Evolutionary conservation across 1,140 invertebrate genomes (phyloP).

Genomic region (Pseudachorutes palmiensis): DNA sequence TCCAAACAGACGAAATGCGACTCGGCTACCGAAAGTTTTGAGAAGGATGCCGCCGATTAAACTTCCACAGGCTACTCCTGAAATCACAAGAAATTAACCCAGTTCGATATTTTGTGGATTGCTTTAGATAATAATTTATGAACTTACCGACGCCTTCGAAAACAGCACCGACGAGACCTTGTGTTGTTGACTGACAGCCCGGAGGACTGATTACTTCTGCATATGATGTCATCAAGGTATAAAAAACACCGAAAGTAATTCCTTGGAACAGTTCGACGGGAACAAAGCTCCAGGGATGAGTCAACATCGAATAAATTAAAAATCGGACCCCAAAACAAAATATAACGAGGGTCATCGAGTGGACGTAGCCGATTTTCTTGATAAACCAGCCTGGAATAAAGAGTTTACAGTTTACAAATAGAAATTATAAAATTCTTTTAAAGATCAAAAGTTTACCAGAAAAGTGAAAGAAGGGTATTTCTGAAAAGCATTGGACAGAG

Average conservation of each 20-base stretch:
- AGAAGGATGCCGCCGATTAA: constrained; percentile 61
- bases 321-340: constrained; percentile 65
- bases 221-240: constrained; percentile 80
- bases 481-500: constrained; percentile 71
- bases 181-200: constrained; percentile 75
- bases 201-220: constrained; percentile 74
- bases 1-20: constrained; percentile 63
- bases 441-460: constrained; percentile 56
- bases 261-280: constrained; percentile 79
- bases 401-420: background rate
- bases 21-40: constrained; percentile 51
- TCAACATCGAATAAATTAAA: constrained; percentile 68
- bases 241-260: constrained; percentile 78
- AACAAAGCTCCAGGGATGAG: constrained; percentile 70
- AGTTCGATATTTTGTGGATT: constrained; percentile 19
- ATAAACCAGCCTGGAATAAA: constrained; percentile 56
- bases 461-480: constrained; percentile 79
- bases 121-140: too few relatives aligned
- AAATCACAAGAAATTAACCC: background rate
- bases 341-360: constrained; percentile 73
- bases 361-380: constrained; percentile 69
- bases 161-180: constrained; percentile 71
- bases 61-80: constrained; percentile 64
- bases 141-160: constrained; percentile 72
- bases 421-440: background rate